Base-by-base conservation (phyloP, 2,888 invertebrate genomes). In the Deroplatys truncata region DNA sequence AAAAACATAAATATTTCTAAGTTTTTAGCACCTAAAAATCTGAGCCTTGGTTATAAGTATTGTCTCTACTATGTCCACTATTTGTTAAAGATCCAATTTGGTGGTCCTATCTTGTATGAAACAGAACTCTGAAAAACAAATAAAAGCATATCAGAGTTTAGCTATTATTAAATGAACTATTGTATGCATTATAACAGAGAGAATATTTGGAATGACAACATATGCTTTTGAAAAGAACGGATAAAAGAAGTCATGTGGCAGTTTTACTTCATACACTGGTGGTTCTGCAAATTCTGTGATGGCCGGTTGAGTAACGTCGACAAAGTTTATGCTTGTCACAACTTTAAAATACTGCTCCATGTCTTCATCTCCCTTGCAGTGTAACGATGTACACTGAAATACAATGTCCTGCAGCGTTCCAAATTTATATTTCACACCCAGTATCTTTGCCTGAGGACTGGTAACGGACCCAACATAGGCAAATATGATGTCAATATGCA, bases 231-330 rank as follows among this genome's bases (percentile, higher is more conserved):
- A 56, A 35, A 92, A 90, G 89, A 96, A 96, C 1, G 97, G 97
- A 92, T 96, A 96, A 93, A 97, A 97, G 92, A 97, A 97, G 92
- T 97, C 96, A 91, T 95, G 94, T 2, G 97, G 97, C 89, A 97
- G 94, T 92, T 95, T 94, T 90, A 96, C 94, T 91, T 96, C 95
- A 89, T 96, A 94, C 90, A 95, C 94, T 28, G 97, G 96, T 90
- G 95, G 94, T 89, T 95, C 95, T 15, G 96, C 96, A 91, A 94
- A 94, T 86, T 93, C 93, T 89, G 93, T 93, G 72, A 93, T 93
- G 0, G 95, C 93, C 4, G 94, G 93, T 83, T 92, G 92, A 0
- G 95, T 95, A 9, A 94, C 93, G 91, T 95, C 95, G 35, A 93
- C 92, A 92, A 94, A 94, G 4, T 93, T 92, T 1, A 94, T 94